These are phyloP conservation scores for Epizoanthus scotinus DNA, from an alignment of 92 coral and sea anemone genomes.

Conservation along the genomic window DNA sequence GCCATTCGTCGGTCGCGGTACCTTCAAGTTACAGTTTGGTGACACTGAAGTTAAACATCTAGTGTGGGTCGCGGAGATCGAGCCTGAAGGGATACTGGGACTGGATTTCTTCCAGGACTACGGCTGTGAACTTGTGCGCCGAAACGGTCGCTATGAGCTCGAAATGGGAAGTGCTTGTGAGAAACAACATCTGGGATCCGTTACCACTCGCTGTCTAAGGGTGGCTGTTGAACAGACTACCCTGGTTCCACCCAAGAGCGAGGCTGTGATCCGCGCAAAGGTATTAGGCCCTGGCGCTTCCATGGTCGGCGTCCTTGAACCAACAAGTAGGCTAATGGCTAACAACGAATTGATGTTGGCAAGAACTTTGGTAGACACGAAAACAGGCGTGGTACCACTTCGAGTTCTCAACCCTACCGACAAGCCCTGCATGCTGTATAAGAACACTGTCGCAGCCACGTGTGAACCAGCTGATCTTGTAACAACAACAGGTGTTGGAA, in stretches of 20 bases:
- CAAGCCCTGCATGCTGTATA: conserved; percentile 39
- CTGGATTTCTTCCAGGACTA: conserved; percentile 41
- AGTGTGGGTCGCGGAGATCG: conserved; percentile 49
- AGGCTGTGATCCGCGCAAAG: conserved; percentile 54
- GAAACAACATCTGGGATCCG: conserved; percentile 1
- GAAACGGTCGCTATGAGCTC: conserved; percentile 39
- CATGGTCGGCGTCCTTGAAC: conserved; percentile 44
- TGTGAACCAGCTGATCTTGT: conserved; percentile 48
- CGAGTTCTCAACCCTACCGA: conserved; percentile 58
- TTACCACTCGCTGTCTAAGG: conserved; percentile 34
- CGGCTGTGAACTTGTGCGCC: conserved; percentile 50
- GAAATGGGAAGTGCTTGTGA: conserved; percentile 18
- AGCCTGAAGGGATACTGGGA: conserved; percentile 54
- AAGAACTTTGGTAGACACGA: conserved; percentile 48
- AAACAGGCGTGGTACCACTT: conserved; percentile 36
- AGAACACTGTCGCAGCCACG: conserved; percentile 56
- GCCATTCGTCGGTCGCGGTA: conserved; percentile 46
- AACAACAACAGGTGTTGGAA: background rate
- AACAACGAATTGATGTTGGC: conserved; percentile 50
- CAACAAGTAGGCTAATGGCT: conserved; percentile 38
- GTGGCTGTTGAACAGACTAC: conserved; percentile 28
- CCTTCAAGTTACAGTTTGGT: conserved; percentile 23
- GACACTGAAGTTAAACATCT: background rate
- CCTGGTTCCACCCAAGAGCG: conserved; percentile 50
- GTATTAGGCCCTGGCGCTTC: conserved; percentile 17